Evolutionary conservation across 2,888 invertebrate species (phyloP).

Genomic region (Tolmerus cingulatus): DNA sequence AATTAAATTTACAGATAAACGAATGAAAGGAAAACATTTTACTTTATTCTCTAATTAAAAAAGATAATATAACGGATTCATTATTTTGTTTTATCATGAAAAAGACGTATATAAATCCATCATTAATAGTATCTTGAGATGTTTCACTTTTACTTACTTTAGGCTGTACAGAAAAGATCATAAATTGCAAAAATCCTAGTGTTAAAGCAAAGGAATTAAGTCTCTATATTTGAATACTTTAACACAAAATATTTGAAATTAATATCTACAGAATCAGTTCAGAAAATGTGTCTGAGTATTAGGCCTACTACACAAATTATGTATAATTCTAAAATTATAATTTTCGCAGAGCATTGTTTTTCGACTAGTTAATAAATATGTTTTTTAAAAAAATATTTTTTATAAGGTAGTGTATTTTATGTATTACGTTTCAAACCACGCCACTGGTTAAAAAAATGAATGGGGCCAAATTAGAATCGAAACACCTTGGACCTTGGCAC

Average conservation of each 20-base stretch:
- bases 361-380: no score
- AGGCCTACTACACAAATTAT: neutral
- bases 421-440: no score
- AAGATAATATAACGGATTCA: neutral
- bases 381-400: neutral
- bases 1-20: neutral
- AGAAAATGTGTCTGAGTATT: neutral
- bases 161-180: neutral
- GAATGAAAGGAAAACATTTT: neutral
- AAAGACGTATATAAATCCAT: slow-evolving; percentile 48
- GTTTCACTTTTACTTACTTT: neutral
- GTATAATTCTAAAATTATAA: neutral
- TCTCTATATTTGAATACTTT: neutral
- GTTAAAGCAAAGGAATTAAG: neutral
- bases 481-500: no score
- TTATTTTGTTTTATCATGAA: neutral
- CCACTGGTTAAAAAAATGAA: no score
- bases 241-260: neutral
- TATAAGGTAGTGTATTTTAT: neutral
- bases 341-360: no score
- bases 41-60: neutral
- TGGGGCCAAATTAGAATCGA: neutral
- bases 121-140: neutral
- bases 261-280: neutral
- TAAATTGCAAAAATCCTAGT: neutral